phyloP scores from a whole-genome alignment of 2,797 vertebrate species.

The Serranus cabrilla region DNA sequence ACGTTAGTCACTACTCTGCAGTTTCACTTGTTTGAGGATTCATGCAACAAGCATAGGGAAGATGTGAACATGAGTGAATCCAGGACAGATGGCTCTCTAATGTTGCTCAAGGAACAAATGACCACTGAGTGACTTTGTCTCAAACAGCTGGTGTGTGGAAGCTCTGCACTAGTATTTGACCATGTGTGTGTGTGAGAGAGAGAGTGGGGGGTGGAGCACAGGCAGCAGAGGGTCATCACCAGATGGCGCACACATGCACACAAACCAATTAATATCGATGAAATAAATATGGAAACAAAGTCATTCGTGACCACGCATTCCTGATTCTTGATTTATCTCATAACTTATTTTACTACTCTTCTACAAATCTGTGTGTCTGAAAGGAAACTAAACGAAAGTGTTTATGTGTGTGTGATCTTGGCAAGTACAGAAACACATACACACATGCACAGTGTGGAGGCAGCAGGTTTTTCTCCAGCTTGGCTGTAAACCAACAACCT shows the following conservation, averaged over 20 bases:
- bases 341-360: constrained; percentile 14
- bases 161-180: constrained; percentile 39
- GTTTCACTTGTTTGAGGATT: constrained; percentile 29
- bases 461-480: constrained; percentile 32
- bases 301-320: constrained; percentile 21
- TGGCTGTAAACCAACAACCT: constrained; percentile 66
- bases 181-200: constrained; percentile 11
- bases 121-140: constrained; percentile 64
- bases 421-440: constrained; percentile 28
- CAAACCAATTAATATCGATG: constrained; percentile 49
- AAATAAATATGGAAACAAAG: constrained; percentile 55
- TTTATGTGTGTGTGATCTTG: constrained; percentile 22
- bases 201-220: not conserved
- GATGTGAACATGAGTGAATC: constrained; percentile 42
- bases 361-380: constrained; percentile 38
- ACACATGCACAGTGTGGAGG: constrained; percentile 16
- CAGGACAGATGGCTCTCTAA: constrained; percentile 70
- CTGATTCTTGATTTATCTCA: constrained; percentile 26
- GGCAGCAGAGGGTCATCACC: constrained; percentile 56
- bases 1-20: constrained; percentile 1
- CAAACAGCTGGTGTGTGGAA: constrained; percentile 69
- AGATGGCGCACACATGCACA: constrained; percentile 52
- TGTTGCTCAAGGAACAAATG: constrained; percentile 69
- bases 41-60: constrained; percentile 28
- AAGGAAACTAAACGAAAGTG: constrained; percentile 30